A percentile compares a stretch with the other conserved stretches of the same genome.
Conservation (phyloP, 2,797 vertebrate species). For the Sylvilagus floridanus region DNA sequence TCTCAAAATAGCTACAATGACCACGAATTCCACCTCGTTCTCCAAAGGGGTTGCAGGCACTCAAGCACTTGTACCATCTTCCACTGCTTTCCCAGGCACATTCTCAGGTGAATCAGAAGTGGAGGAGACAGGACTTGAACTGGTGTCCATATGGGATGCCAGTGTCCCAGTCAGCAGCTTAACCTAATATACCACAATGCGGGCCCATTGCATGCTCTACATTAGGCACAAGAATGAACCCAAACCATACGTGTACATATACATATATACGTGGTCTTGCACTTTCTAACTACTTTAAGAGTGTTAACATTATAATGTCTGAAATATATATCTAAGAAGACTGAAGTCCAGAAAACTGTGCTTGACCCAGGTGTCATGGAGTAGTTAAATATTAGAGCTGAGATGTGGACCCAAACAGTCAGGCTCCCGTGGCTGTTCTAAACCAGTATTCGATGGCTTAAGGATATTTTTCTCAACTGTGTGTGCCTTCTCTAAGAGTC, state of each 20-base stretch:
- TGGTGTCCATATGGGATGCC: too few species aligned
- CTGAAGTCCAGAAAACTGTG: background rate
- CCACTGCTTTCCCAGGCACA: too few species aligned
- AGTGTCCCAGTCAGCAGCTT: too few species aligned
- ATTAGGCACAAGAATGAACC: background rate
- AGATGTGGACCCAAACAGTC: background rate
- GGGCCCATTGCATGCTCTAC: too few species aligned
- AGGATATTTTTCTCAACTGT: slow-evolving; percentile 44
- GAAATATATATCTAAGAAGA: background rate
- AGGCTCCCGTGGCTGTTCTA: background rate
- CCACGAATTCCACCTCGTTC: too few species aligned
- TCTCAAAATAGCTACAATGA: too few species aligned
- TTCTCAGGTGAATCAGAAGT: too few species aligned
- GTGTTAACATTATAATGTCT: background rate
- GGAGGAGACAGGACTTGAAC: too few species aligned
- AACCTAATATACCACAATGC: too few species aligned
- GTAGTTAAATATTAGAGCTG: background rate
- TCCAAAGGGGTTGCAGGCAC: too few species aligned
- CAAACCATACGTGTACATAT: background rate
- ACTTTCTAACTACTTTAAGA: background rate
- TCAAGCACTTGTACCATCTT: too few species aligned
- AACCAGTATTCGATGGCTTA: background rate
- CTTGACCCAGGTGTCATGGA: background rate
- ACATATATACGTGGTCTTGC: background rate
- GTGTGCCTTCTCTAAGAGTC: slow-evolving; percentile 40